Base-by-base conservation (phyloP, 2,888 invertebrate species). In the Synergus umbraculus region DNA sequence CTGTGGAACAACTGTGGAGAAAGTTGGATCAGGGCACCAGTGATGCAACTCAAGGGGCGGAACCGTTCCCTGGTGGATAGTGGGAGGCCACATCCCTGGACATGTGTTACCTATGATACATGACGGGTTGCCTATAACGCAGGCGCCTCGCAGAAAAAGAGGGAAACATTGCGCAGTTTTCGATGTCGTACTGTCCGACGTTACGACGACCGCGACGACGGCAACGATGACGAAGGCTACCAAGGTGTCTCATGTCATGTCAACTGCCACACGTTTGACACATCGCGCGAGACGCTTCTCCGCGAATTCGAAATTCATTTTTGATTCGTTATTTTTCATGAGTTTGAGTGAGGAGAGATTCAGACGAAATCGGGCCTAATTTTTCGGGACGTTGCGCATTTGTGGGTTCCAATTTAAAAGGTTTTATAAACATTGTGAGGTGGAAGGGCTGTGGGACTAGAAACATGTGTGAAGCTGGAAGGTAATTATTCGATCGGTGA, bases 221-320 rank as follows among this genome's bases (percentile, higher is more conserved):
- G 76, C 80, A 66, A 76, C 78, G 80, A 76, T 82, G 80, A 69
- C 81, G 85, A 81, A 81, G 77, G 78, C 81, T 63, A 76, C 78
- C 79, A 78, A 82, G 81, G 77, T 81, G 84, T 81, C 82, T 84
- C 88, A 88, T 89, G 88, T 90, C 90, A 90, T 89, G 89, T 90
- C 90, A 90, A 88, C 87, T 88, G 88, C 86, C 88, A 89, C 86
- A 87, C 87, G 88, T 88, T 89, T 90, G 86, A 89, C 86, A 88
- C 86, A 81, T 83, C 79, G 67, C 79, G 82, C 22, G 22, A 78
- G 77, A 60, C 78, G 78, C 63, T 44, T 76, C 46, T 79, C 81
- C 77, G 82, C 78, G 80, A 78, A 76, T 60, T 67, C 22, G 44
- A n/a, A 73, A n/a, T 65, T 73, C 44, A 64, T 77, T 64, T 69